Evolutionary conservation across 2,888 invertebrate genomes (phyloP).

Genomic region (Papilio elwesi): DNA sequence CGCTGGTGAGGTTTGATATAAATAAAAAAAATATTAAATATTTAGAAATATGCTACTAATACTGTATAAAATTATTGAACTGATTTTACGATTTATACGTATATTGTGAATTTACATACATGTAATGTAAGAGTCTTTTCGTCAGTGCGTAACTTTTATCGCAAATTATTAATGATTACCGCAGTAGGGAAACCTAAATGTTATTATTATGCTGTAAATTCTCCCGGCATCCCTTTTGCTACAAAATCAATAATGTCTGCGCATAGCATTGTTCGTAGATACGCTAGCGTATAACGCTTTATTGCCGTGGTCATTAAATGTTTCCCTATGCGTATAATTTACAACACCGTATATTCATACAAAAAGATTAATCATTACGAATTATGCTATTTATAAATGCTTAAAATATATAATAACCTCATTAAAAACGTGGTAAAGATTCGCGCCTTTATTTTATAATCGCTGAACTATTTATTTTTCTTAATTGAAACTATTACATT

Average conservation of each 20-base stretch:
- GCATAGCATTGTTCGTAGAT: constrained; percentile 43
- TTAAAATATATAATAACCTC: background rate
- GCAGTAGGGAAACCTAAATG: constrained; percentile 12
- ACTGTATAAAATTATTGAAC: background rate
- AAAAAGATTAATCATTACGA: background rate
- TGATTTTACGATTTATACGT: background rate
- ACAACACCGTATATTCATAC: background rate
- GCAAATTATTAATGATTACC: constrained; percentile 15
- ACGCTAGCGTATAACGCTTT: constrained; percentile 41
- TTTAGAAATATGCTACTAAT: background rate
- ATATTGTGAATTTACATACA: background rate
- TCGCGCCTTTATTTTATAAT: constrained; percentile 30
- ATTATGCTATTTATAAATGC: background rate
- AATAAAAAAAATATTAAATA: constrained; percentile 13
- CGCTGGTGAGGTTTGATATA: constrained; percentile 39
- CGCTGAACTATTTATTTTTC: background rate
- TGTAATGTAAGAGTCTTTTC: background rate
- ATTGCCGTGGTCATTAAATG: constrained; percentile 40
- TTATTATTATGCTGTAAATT: constrained; percentile 29
- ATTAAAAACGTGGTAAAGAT: constrained; percentile 7
- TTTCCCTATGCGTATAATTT: constrained; percentile 36
- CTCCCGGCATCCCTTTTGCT: constrained; percentile 29
- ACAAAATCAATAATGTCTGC: constrained; percentile 42
- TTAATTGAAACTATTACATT: background rate
- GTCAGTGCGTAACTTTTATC: constrained; percentile 9